phyloP scores from a whole-genome alignment of 2,888 invertebrate species.

The Vannuccia rotundouncinata region DNA sequence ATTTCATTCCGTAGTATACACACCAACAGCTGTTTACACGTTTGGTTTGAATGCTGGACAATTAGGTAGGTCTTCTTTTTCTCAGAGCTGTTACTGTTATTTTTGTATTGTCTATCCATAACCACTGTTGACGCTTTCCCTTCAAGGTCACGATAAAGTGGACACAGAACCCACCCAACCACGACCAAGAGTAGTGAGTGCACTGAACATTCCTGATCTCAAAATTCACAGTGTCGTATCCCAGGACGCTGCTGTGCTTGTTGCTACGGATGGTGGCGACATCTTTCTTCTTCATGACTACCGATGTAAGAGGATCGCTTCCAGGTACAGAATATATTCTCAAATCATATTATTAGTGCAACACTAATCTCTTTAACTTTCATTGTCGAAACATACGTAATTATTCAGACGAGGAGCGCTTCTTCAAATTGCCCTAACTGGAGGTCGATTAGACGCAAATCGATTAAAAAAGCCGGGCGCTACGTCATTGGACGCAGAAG shows the following conservation, averaged over 20 bases:
- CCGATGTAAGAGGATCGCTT: slow-evolving; percentile 57
- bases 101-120: too few relatives aligned
- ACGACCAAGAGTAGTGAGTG: slow-evolving; percentile 18
- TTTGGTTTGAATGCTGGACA: slow-evolving; percentile 79
- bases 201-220: slow-evolving; percentile 58
- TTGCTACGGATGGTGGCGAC: slow-evolving; percentile 65
- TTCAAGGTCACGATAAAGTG: not conserved
- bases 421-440: not conserved
- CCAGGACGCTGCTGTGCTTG: slow-evolving; percentile 66
- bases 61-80: slow-evolving; percentile 62
- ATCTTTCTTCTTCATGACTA: slow-evolving; percentile 67
- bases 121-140: too few relatives aligned
- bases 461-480: not conserved
- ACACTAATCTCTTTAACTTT: too few relatives aligned
- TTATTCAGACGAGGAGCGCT: not conserved
- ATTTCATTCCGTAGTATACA: slow-evolving; percentile 68
- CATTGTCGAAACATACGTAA: too few relatives aligned
- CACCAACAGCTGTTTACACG: slow-evolving; percentile 63
- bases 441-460: not conserved
- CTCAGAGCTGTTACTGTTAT: too few relatives aligned
- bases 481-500: not conserved
- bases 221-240: slow-evolving; percentile 61
- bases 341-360: not conserved
- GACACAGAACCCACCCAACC: not conserved
- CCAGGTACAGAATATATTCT: not conserved